Percentiles rank a stretch among this genome's conserved stretches.
Evolutionary conservation across 2,797 vertebrate genomes (phyloP).

Genomic region (Poeciliopsis gracilis): DNA sequence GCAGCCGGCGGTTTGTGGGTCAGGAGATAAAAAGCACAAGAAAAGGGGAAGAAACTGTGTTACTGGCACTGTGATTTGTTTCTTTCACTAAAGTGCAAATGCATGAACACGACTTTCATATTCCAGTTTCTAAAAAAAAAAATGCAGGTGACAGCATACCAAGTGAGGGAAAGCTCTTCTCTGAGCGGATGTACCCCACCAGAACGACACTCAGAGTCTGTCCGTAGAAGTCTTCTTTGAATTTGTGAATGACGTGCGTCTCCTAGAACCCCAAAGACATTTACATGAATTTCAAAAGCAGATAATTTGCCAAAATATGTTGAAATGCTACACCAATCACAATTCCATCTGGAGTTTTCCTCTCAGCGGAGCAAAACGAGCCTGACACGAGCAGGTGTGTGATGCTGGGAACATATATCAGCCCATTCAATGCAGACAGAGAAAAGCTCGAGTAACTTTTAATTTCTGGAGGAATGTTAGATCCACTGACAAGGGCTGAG

Average conservation of each 20-base stretch:
- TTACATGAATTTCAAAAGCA: background rate
- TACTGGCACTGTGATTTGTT: background rate
- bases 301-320: background rate
- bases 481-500: background rate
- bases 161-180: slow-evolving; percentile 90
- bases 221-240: slow-evolving; percentile 96
- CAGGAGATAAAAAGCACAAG: background rate
- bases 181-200: slow-evolving; percentile 93
- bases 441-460: background rate
- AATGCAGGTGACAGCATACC: slow-evolving; percentile 75
- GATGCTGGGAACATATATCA: background rate
- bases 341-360: background rate
- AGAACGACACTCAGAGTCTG: slow-evolving; percentile 91
- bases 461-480: background rate
- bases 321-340: background rate
- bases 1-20: background rate
- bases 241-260: slow-evolving; percentile 93
- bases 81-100: background rate
- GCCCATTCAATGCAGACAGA: background rate
- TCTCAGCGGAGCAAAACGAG: background rate
- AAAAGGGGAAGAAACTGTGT: background rate
- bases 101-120: background rate
- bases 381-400: background rate
- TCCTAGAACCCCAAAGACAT: slow-evolving; percentile 79
- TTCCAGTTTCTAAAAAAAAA: background rate